Evolutionary conservation across 2,797 vertebrate species (phyloP), one percentile per base, ranked within the genome.

Genomic region (Fistularia commersonii): DNA sequence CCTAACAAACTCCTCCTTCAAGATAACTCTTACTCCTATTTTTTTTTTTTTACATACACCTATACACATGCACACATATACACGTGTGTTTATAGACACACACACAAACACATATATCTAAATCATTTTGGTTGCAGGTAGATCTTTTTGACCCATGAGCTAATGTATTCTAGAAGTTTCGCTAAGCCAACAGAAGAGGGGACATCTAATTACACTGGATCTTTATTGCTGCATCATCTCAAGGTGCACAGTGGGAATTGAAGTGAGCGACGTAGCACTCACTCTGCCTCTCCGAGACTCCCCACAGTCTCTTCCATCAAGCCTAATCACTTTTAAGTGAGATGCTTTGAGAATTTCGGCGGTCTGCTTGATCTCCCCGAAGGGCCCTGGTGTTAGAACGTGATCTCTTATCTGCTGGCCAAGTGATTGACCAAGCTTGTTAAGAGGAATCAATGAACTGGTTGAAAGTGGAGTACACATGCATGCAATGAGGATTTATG

Each of bases 241-340:
- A 61, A 57, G 54, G 9, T 32, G 1, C 7, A 1, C 44, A 48
- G 56, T 37, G 61, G 57, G 64, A 72, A 66, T 56, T 64, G 45
- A 72, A 69, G 62, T 46, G 57, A 32, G 43, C 48, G 3, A 48
- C 48, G 58, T 39, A 1, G 7, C 11, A 36, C 50, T 11, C 31
- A 45, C 43, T 62, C 54, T 53, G 33, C 45, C 38, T 10, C 38
- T 45, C 15, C 13, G 13, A 34, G 35, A 61, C 41, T 64, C 41
- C 32, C 55, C 10, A 49, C 37, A 45, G 52, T 32, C 47, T 75
- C 77, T 77, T 80, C 77, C 68, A 75, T 82, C 77, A 80, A 45
- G n/a, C 54, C 66, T 75, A 81, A 76, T 86, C 66, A 79, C 72
- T 55, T 64, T 45, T 56, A 41, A 23, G 13, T 9, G 0, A 8